Conservation (phyloP, 2,113 vertebrate genomes). For the Phaethon lepturus region DNA sequence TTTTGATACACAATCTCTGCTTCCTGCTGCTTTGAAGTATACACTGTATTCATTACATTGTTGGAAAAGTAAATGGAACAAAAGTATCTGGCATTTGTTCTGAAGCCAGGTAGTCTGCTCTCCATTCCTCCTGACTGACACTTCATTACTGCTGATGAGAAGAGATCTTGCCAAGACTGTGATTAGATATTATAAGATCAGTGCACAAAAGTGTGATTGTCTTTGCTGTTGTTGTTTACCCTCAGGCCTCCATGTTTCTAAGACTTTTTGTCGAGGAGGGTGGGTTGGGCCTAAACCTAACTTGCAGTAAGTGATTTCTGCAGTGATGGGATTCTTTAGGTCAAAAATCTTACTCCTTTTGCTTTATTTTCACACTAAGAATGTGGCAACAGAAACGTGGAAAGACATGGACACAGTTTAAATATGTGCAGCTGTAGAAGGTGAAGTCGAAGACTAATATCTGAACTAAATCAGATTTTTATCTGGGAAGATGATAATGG, state of each 20-base stretch:
- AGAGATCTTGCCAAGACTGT: not conserved
- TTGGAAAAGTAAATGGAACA: not conserved
- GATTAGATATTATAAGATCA: not conserved
- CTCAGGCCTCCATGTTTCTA: not conserved
- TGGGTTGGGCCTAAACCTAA: not conserved
- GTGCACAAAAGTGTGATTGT: not conserved
- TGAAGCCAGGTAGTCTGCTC: not conserved
- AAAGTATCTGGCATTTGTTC: not conserved
- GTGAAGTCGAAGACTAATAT: not conserved
- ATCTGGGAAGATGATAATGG: not conserved
- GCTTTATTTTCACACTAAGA: not conserved
- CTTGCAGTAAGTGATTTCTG: not conserved
- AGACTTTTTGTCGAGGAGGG: not conserved
- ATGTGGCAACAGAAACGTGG: not conserved
- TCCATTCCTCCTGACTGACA: not conserved
- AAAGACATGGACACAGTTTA: not conserved
- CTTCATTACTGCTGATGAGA: not conserved
- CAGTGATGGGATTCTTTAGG: not conserved
- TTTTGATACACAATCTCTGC: not conserved
- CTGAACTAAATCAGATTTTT: not conserved
- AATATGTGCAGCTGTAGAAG: not conserved
- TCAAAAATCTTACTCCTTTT: not conserved
- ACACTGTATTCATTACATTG: not conserved
- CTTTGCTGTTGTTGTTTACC: not conserved
- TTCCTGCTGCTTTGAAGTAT: not conserved